Evolutionary conservation across 2,113 vertebrate species (phyloP).

Genomic region (Syngnathus scovelli): DNA sequence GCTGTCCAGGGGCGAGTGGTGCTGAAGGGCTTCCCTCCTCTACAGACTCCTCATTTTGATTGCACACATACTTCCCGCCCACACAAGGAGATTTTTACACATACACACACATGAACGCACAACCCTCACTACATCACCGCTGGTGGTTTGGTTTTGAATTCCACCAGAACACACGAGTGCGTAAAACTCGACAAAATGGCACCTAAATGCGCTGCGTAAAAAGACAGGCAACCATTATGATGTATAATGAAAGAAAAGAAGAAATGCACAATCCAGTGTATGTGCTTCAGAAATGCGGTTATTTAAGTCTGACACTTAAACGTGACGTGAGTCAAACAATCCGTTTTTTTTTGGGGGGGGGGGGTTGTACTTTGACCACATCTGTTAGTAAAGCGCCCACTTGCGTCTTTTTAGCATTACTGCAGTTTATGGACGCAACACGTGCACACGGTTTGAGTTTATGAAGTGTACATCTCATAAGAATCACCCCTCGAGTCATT

Average conservation of each 20-base stretch:
- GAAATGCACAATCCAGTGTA: not conserved
- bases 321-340: not conserved
- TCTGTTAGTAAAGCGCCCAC: not conserved
- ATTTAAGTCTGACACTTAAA: not conserved
- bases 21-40: conserved; percentile 54
- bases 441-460: not conserved
- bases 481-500: conserved; percentile 38
- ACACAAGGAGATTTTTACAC: not conserved
- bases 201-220: not conserved
- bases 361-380: too few relatives aligned
- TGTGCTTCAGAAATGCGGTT: not conserved
- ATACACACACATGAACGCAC: too few relatives aligned
- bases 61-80: conserved; percentile 44
- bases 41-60: conserved; percentile 24
- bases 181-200: not conserved
- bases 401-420: not conserved
- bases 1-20: conserved; percentile 61
- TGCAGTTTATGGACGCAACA: not conserved
- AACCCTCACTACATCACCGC: conserved; percentile 4
- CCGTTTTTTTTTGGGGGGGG: not conserved
- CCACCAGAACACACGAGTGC: not conserved
- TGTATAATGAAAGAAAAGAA: not conserved
- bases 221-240: not conserved
- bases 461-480: conserved; percentile 20
- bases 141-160: conserved; percentile 1